These are phyloP conservation scores for Glyphotaelius pellucidus DNA, from an alignment of 2,888 invertebrate genomes.

Conservation along the genomic window DNA sequence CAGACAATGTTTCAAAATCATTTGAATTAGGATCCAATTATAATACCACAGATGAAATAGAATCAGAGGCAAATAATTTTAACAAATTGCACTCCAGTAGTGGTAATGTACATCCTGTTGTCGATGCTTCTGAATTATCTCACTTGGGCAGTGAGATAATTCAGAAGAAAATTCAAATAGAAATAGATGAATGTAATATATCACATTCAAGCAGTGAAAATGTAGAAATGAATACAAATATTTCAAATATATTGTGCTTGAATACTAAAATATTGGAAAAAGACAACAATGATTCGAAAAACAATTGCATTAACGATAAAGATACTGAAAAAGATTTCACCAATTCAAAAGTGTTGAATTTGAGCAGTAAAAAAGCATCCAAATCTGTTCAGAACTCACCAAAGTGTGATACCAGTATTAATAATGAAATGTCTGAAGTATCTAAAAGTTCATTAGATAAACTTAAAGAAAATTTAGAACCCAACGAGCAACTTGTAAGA, in stretches of 20 bases:
- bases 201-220: not conserved
- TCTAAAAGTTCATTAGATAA: conserved; percentile 7
- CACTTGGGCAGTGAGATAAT: not conserved
- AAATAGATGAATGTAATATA: not conserved
- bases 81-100: not conserved
- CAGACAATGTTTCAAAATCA: not conserved
- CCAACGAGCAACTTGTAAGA: not conserved
- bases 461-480: conserved; percentile 4
- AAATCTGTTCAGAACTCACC: not conserved
- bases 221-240: not conserved
- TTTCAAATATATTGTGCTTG: not conserved
- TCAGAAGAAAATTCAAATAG: not conserved
- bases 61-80: not conserved
- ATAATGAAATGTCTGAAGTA: not conserved
- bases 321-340: not conserved
- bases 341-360: not conserved
- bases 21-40: not conserved
- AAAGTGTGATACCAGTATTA: not conserved
- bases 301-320: not conserved
- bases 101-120: not conserved
- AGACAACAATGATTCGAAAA: not conserved
- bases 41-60: not conserved
- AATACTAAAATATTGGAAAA: not conserved
- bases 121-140: not conserved
- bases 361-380: not conserved